Evolutionary conservation across 2,888 invertebrate species (phyloP), one percentile per base, ranked within the genome.

Genomic region (Caenorhabditis virilis): DNA sequence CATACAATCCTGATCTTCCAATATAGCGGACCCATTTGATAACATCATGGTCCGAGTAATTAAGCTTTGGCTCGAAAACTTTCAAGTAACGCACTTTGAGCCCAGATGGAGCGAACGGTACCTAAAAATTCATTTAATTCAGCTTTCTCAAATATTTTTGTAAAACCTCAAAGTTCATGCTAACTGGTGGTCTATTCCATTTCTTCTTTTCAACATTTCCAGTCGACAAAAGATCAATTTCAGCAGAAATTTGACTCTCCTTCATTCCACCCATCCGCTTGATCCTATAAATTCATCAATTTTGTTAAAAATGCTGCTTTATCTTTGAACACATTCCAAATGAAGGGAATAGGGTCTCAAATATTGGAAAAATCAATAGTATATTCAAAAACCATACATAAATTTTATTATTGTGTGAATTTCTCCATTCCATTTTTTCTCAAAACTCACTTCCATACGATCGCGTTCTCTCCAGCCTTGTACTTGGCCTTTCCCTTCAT

Each of bases 21-120:
- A 99, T 99, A 87, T 99, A 99, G 27, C 98, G 89, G 72, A 99
- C 98, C 98, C 98, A 99, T 89, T 99, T 99, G 84, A 99, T 97
- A 74, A 99, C 98, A 85, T 99, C 98, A 83, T 98, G 97, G 86
- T 99, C 98, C 1, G 95, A 97, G 86, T 99, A 99, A 88, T 99
- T 99, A 79, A 99, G 88, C 85, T 99, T 99, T 0, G 97, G 92
- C 86, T 99, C 98, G 83, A 99, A 99, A 69, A 99, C 98, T 86
- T 99, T 99, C 83, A 99, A 87, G 85, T 98, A 99, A 38, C 98
- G 91, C 60, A 99, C 98, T 88, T 99, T 98, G 85, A 99, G 95
- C 1, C 98, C 98, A 50, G 97, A 98, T 5, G 98, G 98, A 11
- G 98, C 98, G 85, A 98, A 99, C 2, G 98, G 98, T 75, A 99